Percentiles rank a stretch among this genome's conserved stretches.
These are phyloP conservation scores for Saccopteryx leptura DNA, from an alignment of 2,113 vertebrate genomes.

Conservation along the genomic window DNA sequence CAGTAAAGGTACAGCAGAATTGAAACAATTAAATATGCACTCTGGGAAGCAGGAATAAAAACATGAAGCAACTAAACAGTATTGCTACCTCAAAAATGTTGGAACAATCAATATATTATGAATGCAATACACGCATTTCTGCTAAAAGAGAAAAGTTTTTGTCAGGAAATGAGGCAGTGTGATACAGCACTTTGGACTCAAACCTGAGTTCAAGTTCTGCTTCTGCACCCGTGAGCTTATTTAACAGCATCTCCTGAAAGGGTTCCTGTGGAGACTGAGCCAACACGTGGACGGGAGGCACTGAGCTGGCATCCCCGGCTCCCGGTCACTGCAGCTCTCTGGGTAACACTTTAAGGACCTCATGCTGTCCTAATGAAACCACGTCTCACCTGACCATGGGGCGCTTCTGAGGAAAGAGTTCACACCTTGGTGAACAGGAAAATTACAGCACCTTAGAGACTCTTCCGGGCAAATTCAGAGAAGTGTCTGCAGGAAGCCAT, in stretches of 20 bases:
- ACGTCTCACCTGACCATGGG: rapidly evolving
- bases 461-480: not conserved
- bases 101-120: not conserved
- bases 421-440: not conserved
- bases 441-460: not conserved
- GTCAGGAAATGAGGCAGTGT: not conserved
- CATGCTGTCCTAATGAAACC: not conserved
- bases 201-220: not conserved
- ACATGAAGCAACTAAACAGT: not conserved
- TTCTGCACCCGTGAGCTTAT: not conserved
- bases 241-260: not conserved
- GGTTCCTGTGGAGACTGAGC: not conserved
- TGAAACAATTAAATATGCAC: not conserved
- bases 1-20: not conserved
- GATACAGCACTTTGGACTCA: not conserved
- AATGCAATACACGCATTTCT: not conserved
- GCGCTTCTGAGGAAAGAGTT: not conserved
- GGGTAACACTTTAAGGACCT: not conserved
- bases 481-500: not conserved
- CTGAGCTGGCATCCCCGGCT: rapidly evolving
- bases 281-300: not conserved
- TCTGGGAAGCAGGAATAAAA: not conserved
- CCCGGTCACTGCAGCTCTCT: not conserved
- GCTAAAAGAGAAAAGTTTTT: not conserved
- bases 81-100: not conserved